Evolutionary conservation across 2,113 vertebrate species (phyloP), one percentile per base, ranked within the genome.

Genomic region (Pachycephala philippinensis): DNA sequence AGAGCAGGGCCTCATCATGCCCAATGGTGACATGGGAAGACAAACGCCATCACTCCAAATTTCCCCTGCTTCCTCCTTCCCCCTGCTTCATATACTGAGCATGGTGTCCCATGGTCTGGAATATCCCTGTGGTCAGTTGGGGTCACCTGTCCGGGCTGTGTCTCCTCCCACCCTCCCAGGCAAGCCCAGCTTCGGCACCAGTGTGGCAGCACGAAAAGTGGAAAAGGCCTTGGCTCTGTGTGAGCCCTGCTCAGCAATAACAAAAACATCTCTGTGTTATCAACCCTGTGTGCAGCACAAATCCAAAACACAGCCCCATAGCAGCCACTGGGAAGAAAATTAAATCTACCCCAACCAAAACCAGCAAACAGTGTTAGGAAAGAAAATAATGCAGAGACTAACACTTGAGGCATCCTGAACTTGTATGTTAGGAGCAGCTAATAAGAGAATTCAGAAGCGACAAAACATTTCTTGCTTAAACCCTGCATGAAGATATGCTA

Each of bases 11-110:
- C 13, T 12, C 15, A 20, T 40, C 59, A 20, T 4, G 4, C 10
- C 31, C 37, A 61, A 1, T 1, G 2, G 6, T 72, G 33, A 47
- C 0, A 0, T 24, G 35, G 24, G 19, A 56, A 30, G 23, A 64
- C 5, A 28, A 74, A 70, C 1, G 0, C 7, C 42, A 30, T 11
- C 35, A 40, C 15, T 30, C 6, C 60, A 57, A 30, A 40, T 13
- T 5, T 13, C 19, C 13, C 30, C 19, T 20, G 8, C 23, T 30
- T 30, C 30, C 9, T 1, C 2, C 9, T 50, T 35, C 10, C 13
- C n/a, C 10, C 0, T 13, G 1, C 42, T 65, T 47, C 30, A 6
- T 40, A 24, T 3, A 0, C 42, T 49, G 42, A 65, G 10, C 30
- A 20, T 13, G 40, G 0, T 57, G 24, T 20, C 20, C 4, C 15